Evolutionary conservation across 1,140 invertebrate genomes (phyloP), one percentile per base, ranked within the genome.

Genomic region (Tigriopus japonicus): DNA sequence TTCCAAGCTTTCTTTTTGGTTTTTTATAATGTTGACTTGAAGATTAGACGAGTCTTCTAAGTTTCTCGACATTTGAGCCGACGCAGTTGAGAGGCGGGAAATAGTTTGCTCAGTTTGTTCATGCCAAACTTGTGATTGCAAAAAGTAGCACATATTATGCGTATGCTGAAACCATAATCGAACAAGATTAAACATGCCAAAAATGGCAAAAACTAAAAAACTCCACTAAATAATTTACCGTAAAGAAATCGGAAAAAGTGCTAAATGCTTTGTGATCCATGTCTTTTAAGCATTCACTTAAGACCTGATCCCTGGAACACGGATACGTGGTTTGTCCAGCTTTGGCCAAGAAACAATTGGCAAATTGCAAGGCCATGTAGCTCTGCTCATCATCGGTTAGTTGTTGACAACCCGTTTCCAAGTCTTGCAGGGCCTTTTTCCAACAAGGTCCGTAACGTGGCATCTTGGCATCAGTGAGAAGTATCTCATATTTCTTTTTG

Each of bases 101-200:
- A 81, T 76, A 0, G 76, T 77, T 14, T 73, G 72, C 28, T 80
- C 74, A 35, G 80, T 81, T 60, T 77, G 72, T 62, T 77, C 71
- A 62, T 82, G 79, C 81, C 82, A 83, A 40, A 78, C 67, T 69
- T 82, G 59, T 3, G n/a, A 23, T 67, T 77, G 73, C 41, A 84
- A 66, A 68, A 78, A 83, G 66, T 76, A 81, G 67, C 82, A 84
- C 49, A 83, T 81, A 64, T 80, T 80, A 62, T 79, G 78, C 1
- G 80, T 77, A 60, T 83, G 80, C 55, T 49, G 21, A 49, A 49
- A 49, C 10, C 10, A 15, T n/a, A n/a, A n/a, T n/a, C n/a, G n/a
- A n/a, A n/a, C n/a, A n/a, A n/a, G n/a, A n/a, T n/a, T n/a, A n/a
- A n/a, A n/a, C n/a, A n/a, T n/a, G n/a, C n/a, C n/a, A n/a, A n/a